Percentiles rank a stretch among this genome's conserved stretches.
Conservation (phyloP, 2,888 invertebrate species). For the Zootermopsis nevadensis region DNA sequence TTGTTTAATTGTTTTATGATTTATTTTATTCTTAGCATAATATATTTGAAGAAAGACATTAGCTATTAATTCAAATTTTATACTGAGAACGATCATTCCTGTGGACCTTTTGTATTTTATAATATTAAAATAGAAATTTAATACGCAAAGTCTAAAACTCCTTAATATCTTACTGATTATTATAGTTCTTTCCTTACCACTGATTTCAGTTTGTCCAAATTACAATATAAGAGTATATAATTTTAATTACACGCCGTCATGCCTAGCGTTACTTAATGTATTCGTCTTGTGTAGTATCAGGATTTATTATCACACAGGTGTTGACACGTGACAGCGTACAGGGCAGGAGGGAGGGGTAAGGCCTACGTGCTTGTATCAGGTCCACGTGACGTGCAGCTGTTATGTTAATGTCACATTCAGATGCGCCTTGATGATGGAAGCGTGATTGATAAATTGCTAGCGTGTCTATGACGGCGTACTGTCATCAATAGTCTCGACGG, state of each 20-base stretch:
- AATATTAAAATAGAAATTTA: too few species aligned
- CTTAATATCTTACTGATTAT: too few species aligned
- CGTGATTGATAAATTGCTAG: slow-evolving; percentile 25
- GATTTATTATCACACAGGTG: not conserved
- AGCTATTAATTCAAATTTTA: too few species aligned
- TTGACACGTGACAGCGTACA: not conserved
- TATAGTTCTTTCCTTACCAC: not conserved
- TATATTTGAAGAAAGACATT: too few species aligned
- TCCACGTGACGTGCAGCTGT: slow-evolving; percentile 2
- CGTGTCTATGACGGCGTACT: not conserved
- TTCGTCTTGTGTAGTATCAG: not conserved
- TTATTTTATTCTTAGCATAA: too few species aligned
- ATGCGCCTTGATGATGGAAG: not conserved
- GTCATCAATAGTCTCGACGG: not conserved
- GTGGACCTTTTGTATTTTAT: too few species aligned
- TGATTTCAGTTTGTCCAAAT: not conserved
- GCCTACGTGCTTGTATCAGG: not conserved
- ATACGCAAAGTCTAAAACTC: too few species aligned
- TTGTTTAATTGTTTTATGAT: too few species aligned
- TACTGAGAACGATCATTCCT: too few species aligned
- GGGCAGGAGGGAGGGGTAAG: too few species aligned
- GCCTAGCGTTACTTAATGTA: too few species aligned
- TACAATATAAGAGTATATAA: not conserved
- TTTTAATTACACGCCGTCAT: not conserved
- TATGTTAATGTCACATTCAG: slow-evolving; percentile 21